Evolutionary conservation across 2,113 vertebrate species (phyloP), one percentile per base, ranked within the genome.

Genomic region (Bostrychus sinensis): DNA sequence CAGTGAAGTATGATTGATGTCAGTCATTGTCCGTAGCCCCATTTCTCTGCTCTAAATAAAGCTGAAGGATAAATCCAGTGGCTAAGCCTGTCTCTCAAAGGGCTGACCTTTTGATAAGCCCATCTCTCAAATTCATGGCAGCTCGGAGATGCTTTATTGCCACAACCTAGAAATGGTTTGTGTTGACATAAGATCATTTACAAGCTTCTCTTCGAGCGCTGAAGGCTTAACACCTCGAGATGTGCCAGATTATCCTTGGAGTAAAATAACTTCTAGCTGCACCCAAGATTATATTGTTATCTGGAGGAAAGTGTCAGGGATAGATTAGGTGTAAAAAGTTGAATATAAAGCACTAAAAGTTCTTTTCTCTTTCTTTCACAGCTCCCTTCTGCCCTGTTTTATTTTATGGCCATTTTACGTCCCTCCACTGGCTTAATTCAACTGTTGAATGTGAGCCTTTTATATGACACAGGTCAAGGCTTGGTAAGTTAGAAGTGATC

Each of bases 41-140:
- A 56, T 88, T 87, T 89, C 85, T 88, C 77, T 76, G 87, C 87
- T 86, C 89, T 79, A 87, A 87, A 89, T 87, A 87, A 89, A 85
- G 14, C 69, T 3, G 61, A 82, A 81, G 77, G 84, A 89, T 87
- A 81, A 87, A 86, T 85, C 87, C 81, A 79, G 72, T 77, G 66
- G 63, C 74, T 70, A 72, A 83, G 79, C 72, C 77, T 76, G 84
- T 85, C 80, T 77, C 82, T 82, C 75, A 68, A 74, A 86, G 72
- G 67, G 67, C 77, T 84, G 81, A 86, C 86, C 87, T 89, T 89
- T 84, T 83, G 82, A 89, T 85, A 79, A 82, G 83, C 71, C 77
- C 85, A 87, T 89, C 85, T 72, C 69, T 89, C 86, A 87, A 57
- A 83, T 82, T 78, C 62, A 89, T 75, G 71, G 85, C 83, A 75